Conservation (phyloP, 2,797 vertebrate species). For the Allobates femoralis region DNA sequence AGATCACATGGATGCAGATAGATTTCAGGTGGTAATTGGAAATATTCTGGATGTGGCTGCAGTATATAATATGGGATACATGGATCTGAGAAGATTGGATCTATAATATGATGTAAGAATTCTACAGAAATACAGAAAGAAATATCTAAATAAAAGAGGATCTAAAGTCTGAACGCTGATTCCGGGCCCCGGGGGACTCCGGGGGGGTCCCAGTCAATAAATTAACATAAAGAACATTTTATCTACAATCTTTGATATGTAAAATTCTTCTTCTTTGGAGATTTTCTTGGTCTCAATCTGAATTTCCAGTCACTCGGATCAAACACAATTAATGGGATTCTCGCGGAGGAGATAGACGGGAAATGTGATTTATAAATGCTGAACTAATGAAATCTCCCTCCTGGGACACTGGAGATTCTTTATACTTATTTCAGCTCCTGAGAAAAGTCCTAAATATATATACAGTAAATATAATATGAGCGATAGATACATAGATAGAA, state of each 20-base stretch:
- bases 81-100: not conserved
- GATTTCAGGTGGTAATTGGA: too few species aligned
- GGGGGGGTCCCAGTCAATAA: not conserved
- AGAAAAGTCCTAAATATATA: too few species aligned
- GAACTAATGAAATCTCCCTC: not conserved
- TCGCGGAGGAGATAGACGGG: not conserved
- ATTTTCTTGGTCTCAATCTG: not conserved
- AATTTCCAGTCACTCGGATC: conserved; percentile 6
- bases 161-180: not conserved
- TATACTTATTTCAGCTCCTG: not conserved
- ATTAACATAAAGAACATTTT: conserved; percentile 24
- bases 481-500: not conserved
- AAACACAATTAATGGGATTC: not conserved
- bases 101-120: not conserved
- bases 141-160: not conserved
- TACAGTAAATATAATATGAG: too few species aligned
- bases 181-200: not conserved
- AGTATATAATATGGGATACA: not conserved
- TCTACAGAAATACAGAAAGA: not conserved
- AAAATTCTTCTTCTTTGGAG: conserved; percentile 2
- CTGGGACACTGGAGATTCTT: not conserved
- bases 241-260: conserved; percentile 37
- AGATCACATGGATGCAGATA: too few species aligned
- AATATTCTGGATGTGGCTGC: too few species aligned
- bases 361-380: not conserved